Conservation (phyloP, 2,888 invertebrate genomes). For the Patella caerulea region DNA sequence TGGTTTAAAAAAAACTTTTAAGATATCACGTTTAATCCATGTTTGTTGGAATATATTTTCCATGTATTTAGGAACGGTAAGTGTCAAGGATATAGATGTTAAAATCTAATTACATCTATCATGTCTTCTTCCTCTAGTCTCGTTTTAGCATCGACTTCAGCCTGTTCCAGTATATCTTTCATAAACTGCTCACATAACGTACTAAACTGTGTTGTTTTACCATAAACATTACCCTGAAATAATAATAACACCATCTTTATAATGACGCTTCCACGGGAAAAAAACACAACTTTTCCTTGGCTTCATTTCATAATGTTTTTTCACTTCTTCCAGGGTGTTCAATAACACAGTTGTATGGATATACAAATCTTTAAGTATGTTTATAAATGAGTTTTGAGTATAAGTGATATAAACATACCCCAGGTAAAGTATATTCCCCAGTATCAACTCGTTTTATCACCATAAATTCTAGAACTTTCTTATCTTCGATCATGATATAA, state of each 20-base stretch:
- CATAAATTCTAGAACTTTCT: slow-evolving; percentile 61
- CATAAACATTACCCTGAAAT: slow-evolving; percentile 59
- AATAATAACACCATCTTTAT: background rate
- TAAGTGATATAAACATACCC: slow-evolving; percentile 43
- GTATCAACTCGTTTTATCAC: slow-evolving; percentile 47
- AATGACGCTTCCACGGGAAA: background rate
- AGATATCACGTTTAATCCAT: too few relatives aligned
- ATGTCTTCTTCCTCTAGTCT: slow-evolving; percentile 57
- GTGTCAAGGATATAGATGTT: too few relatives aligned
- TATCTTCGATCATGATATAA: slow-evolving; percentile 57
- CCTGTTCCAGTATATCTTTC: slow-evolving; percentile 53
- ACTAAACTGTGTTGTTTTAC: slow-evolving; percentile 54
- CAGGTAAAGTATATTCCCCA: slow-evolving; percentile 56
- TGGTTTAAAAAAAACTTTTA: too few relatives aligned
- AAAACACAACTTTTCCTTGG: background rate
- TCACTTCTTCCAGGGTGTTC: background rate
- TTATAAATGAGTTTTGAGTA: background rate
- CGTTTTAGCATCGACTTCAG: slow-evolving; percentile 43
- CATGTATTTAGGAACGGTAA: too few relatives aligned
- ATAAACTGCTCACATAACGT: slow-evolving; percentile 60
- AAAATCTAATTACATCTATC: slow-evolving; percentile 48
- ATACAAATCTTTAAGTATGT: background rate
- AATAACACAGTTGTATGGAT: too few relatives aligned
- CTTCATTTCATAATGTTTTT: background rate
- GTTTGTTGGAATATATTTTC: too few relatives aligned